These are phyloP conservation scores for Cuculus canorus DNA, from an alignment of 2,797 vertebrate genomes.

Conservation along the genomic window DNA sequence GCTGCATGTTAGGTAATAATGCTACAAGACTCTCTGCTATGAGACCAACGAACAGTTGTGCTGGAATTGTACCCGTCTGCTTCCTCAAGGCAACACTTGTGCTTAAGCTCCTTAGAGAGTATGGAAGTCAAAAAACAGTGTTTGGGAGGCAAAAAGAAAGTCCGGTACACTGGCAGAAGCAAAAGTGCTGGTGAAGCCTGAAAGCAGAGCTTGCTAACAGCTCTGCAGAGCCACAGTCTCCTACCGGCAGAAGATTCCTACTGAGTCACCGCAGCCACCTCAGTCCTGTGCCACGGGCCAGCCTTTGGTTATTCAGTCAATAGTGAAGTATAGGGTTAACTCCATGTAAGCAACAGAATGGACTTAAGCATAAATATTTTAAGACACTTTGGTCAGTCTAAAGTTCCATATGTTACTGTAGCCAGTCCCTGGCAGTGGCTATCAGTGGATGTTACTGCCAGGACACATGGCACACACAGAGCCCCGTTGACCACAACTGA, in stretches of 20 bases:
- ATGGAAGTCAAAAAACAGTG: background rate
- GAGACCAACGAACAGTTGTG: background rate
- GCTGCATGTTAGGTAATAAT: background rate
- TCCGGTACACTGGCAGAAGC: background rate
- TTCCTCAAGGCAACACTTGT: background rate
- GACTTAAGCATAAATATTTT: background rate
- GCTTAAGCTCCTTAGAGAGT: background rate
- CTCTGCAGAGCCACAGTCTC: background rate
- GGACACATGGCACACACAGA: background rate
- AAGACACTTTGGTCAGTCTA: background rate
- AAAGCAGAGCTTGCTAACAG: background rate
- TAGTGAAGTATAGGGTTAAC: background rate
- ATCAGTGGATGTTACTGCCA: background rate
- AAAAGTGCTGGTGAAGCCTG: background rate
- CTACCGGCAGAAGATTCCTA: background rate
- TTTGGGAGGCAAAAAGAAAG: background rate
- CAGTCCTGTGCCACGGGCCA: background rate
- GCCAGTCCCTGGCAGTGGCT: background rate
- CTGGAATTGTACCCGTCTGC: background rate
- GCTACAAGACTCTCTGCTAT: background rate
- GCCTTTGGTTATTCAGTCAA: background rate
- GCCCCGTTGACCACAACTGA: background rate
- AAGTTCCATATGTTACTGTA: background rate
- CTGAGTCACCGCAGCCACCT: background rate
- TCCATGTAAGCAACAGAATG: background rate